phyloP scores from a whole-genome alignment of 1,140 invertebrate species.

The Drosophila equinoxialis region DNA sequence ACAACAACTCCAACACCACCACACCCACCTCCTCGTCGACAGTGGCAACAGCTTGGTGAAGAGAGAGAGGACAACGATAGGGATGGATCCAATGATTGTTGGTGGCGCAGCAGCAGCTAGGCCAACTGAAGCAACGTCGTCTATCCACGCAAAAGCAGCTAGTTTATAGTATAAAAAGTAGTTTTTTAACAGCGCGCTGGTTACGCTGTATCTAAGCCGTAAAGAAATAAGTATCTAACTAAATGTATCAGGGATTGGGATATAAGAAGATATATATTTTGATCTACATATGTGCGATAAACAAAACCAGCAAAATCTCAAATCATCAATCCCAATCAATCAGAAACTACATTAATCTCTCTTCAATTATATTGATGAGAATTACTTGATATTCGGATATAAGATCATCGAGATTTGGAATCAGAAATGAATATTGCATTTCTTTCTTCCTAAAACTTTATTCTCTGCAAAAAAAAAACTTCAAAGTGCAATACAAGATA shows the following conservation, averaged over 20 bases:
- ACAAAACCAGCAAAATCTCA: neutral
- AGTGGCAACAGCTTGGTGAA: conserved; percentile 55
- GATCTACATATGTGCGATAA: neutral
- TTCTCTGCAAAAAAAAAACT: conserved; percentile 30
- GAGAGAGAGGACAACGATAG: neutral
- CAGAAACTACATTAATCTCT: neutral
- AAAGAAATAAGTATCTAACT: conserved; percentile 12
- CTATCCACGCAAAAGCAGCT: conserved; percentile 63
- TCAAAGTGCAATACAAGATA: conserved; percentile 70
- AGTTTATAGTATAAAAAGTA: conserved; percentile 59
- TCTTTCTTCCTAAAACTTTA: conserved; percentile 20
- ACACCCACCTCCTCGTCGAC: conserved; percentile 37
- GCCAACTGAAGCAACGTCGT: conserved; percentile 37
- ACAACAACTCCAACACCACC: conserved; percentile 22
- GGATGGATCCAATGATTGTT: neutral
- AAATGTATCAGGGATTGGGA: conserved; percentile 23
- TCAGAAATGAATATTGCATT: conserved; percentile 8
- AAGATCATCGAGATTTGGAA: neutral
- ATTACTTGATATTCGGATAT: conserved; percentile 9
- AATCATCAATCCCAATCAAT: conserved; percentile 3
- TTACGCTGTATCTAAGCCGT: conserved; percentile 45
- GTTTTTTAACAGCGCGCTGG: conserved; percentile 64
- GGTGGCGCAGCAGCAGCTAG: conserved; percentile 9
- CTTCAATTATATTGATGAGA: neutral
- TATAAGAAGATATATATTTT: conserved; percentile 12